These are phyloP conservation scores for Drosophila suzukii DNA, from an alignment of 1,140 invertebrate species.

Conservation along the genomic window DNA sequence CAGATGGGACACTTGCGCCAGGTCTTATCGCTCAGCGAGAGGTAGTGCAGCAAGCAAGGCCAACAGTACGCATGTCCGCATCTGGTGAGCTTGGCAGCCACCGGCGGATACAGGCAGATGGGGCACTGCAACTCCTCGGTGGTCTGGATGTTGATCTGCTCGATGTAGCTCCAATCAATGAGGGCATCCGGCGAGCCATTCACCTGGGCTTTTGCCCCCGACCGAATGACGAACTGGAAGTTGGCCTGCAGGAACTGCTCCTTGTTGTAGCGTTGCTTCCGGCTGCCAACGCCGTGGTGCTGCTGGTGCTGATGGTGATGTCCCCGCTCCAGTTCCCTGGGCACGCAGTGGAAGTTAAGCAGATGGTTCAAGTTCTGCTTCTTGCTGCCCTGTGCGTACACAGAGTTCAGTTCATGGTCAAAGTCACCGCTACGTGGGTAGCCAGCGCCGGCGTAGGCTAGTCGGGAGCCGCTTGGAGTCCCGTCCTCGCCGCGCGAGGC, in stretches of 20 bases:
- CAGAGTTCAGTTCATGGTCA: conserved; percentile 92
- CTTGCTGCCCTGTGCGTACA: conserved; percentile 92
- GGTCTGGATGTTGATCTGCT: conserved; percentile 92
- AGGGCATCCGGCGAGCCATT: conserved; percentile 92
- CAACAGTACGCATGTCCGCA: conserved; percentile 99
- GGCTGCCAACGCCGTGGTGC: conserved; percentile 58
- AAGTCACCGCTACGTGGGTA: conserved; percentile 65
- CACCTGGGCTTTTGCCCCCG: conserved; percentile 89
- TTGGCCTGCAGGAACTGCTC: conserved; percentile 97
- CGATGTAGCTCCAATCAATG: conserved; percentile 95
- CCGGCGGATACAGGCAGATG: conserved; percentile 94
- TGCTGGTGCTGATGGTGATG: conserved; percentile 51
- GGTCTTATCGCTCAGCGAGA: conserved; percentile 91
- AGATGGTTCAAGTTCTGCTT: conserved; percentile 97
- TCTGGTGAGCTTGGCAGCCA: conserved; percentile 95
- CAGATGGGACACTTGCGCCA: conserved; percentile 95
- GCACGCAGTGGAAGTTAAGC: conserved; percentile 93
- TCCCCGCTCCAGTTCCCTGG: conserved; percentile 85
- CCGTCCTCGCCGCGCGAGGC: conserved; percentile 45
- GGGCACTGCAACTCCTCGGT: conserved; percentile 92
- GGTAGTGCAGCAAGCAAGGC: conserved; percentile 97
- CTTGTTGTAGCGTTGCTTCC: conserved; percentile 90
- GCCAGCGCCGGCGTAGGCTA: conserved; percentile 49
- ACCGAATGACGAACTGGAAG: conserved; percentile 97
- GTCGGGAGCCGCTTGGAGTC: conserved; percentile 68